Conservation (phyloP, 2,888 invertebrate species). For the Pyrochroa serraticornis region DNA sequence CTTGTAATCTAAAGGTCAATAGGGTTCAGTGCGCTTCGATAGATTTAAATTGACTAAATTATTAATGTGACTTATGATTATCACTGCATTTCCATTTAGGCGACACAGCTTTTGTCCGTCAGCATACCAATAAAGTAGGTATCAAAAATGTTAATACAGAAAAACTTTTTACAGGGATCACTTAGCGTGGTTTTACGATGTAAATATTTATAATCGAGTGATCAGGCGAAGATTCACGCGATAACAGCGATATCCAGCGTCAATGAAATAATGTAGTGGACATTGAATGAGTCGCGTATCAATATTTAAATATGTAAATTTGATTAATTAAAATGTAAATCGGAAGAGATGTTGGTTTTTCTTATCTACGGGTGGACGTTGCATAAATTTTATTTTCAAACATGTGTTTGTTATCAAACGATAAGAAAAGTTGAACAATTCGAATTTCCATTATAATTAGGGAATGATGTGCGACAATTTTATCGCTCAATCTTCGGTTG, state of each 20-base stretch:
- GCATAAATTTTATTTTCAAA: conserved; percentile 15
- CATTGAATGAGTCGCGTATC: conserved; percentile 25
- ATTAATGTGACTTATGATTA: conserved; percentile 30
- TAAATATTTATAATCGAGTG: conserved; percentile 6
- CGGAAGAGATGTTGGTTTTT: conserved; percentile 21
- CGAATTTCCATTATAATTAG: conserved; percentile 37
- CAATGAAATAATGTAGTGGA: conserved; percentile 18
- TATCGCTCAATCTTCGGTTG: conserved; percentile 27
- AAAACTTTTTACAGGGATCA: too few species aligned
- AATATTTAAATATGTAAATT: conserved; percentile 39
- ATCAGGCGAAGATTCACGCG: conserved; percentile 19
- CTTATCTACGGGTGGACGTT: conserved; percentile 16
- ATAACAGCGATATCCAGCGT: conserved; percentile 25
- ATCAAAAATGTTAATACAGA: too few species aligned
- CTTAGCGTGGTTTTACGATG: neutral
- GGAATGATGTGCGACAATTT: conserved; percentile 36
- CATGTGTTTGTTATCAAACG: conserved; percentile 30
- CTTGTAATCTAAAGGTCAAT: conserved; percentile 28
- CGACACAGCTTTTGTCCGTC: too few species aligned
- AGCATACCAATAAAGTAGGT: too few species aligned
- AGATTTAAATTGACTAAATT: conserved; percentile 28
- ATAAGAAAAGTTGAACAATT: conserved; percentile 30
- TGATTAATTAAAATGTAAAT: conserved; percentile 38
- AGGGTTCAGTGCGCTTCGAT: conserved; percentile 26
- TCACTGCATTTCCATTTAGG: conserved; percentile 17